Base-by-base conservation (phyloP, 2,888 invertebrate species). In the Apotomis betuletana region DNA sequence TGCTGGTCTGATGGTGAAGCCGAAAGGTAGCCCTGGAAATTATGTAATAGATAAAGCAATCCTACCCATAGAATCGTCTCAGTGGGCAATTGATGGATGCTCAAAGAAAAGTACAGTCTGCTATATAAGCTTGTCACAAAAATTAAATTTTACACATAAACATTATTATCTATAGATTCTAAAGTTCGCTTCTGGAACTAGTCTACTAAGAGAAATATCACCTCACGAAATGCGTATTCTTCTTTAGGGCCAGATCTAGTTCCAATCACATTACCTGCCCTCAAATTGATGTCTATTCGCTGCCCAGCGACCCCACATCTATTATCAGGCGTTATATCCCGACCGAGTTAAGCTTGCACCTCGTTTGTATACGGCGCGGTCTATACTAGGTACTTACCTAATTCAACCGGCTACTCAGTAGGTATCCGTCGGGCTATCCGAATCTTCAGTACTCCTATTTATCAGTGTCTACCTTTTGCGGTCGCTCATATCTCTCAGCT, bases 231-330 rank as follows among this genome's bases (percentile, higher is more conserved):
- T 41, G 6, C 41, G 3, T 6, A 41, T 41, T 41, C 4, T 41
- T 9, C 9, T 9, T 9, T 49, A 49, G 10, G 49, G 49, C 3
- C 3, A 10, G 10, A 58, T n/a, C 41, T 12, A 41, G 38, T 38
- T 55, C 54, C 46, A 27, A 61, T 13, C 54, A 55, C 41, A 15
- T 54, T 55, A 55, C 36, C 41, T 55, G 36, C 55, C 36, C 12
- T 27, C 12, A 54, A 59, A 70, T 59, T 60, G 38, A 70, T 70
- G 52, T 38, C n/a, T 36, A 13, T 44, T 64, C 59, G 44, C 52
- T 64, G n/a, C 54, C 46, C 44, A 27, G 10, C 6, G 58, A 54
- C 52, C 70, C 38, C 13, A 59, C 12, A 70, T 59, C n/a, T 64
- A 44, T 64, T 65, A 59, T 36, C 46, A 36, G n/a, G 13, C 15